Conservation (phyloP, 1,140 invertebrate genomes). For the Halesus radiatus region DNA sequence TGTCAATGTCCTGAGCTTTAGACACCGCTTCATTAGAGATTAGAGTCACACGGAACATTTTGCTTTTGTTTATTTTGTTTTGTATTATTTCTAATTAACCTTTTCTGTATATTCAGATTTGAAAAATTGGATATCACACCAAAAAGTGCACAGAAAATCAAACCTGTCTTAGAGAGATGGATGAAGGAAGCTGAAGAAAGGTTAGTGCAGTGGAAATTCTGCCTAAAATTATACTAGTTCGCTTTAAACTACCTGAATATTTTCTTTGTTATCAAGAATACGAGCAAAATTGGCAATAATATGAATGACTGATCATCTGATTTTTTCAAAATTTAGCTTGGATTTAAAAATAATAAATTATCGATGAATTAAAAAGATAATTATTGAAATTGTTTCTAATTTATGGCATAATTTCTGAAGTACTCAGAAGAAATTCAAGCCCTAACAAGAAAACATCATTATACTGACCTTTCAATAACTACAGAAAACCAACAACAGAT, state of each 20-base stretch:
- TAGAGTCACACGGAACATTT: constrained; percentile 40
- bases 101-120: constrained; percentile 85
- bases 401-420: constrained; percentile 40
- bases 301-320: background rate
- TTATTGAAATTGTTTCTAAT: constrained; percentile 9
- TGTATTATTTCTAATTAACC: constrained; percentile 61
- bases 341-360: background rate
- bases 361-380: background rate
- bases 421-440: constrained; percentile 28
- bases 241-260: background rate
- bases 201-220: constrained; percentile 72
- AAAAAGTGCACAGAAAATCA: constrained; percentile 99
- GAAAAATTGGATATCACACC: constrained; percentile 99
- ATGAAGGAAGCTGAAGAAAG: constrained; percentile 98
- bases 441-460: background rate
- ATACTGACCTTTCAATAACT: background rate
- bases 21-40: constrained; percentile 51
- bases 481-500: background rate
- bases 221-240: constrained; percentile 35
- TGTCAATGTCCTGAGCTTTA: constrained; percentile 80
- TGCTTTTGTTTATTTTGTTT: constrained; percentile 57
- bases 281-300: constrained; percentile 20
- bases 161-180: constrained; percentile 97
- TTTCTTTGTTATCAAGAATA: background rate
- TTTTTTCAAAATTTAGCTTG: background rate